phyloP scores from a whole-genome alignment of 2,113 vertebrate genomes.

The Sebastes fasciatus region DNA sequence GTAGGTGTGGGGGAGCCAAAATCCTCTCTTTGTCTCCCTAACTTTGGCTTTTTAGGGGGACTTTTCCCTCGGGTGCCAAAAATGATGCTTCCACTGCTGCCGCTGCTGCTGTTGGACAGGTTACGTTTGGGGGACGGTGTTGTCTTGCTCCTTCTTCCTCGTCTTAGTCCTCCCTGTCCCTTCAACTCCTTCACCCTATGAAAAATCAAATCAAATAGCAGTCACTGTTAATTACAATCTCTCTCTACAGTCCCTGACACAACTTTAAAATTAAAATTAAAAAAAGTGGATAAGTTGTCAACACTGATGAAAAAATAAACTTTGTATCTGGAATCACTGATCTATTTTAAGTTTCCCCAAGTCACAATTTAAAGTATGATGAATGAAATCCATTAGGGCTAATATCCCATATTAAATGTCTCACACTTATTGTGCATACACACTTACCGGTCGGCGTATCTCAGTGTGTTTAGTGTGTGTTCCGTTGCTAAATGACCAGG shows the following conservation, averaged over 20 bases:
- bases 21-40: constrained; percentile 60
- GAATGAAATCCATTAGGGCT: not conserved
- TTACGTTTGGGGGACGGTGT: constrained; percentile 81
- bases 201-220: constrained; percentile 45
- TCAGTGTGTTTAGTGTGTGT: constrained; percentile 92
- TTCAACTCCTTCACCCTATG: constrained; percentile 93
- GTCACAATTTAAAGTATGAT: not conserved
- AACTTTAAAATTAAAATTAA: not conserved
- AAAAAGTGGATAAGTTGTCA: not conserved
- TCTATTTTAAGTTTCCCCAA: not conserved
- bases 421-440: not conserved
- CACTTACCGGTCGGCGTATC: constrained; percentile 93
- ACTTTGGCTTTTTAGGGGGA: constrained; percentile 87
- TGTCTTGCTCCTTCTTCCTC: constrained; percentile 63
- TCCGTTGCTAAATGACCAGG: constrained; percentile 90
- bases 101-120: constrained; percentile 70
- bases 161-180: constrained; percentile 78
- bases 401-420: constrained; percentile 1
- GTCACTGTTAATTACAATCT: not conserved
- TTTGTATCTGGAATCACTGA: not conserved
- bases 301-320: constrained; percentile 1
- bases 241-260: not conserved
- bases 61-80: constrained; percentile 78
- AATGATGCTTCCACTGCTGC: not conserved
- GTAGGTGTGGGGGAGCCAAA: constrained; percentile 54